phyloP scores from a whole-genome alignment of 2,113 vertebrate genomes.

The Trematocara macrostoma region DNA sequence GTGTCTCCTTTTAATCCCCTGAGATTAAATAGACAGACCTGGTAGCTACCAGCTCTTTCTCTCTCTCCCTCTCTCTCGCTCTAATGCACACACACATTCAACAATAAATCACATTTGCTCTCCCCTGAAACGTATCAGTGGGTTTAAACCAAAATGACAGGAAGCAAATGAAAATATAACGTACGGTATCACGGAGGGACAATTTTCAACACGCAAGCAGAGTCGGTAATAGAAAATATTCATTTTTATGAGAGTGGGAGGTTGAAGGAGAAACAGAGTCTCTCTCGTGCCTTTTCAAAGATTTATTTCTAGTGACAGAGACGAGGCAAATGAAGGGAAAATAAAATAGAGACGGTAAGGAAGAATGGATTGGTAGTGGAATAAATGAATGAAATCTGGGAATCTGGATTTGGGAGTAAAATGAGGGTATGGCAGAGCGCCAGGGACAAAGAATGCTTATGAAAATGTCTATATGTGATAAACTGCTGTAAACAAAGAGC shows the following conservation, averaged over 20 bases:
- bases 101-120: slow-evolving; percentile 56
- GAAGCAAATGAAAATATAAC: slow-evolving; percentile 66
- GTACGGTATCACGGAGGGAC: slow-evolving; percentile 45
- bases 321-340: neutral
- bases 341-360: neutral
- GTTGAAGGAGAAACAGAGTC: neutral
- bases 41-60: neutral
- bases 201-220: slow-evolving; percentile 40
- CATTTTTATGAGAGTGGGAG: slow-evolving; percentile 14
- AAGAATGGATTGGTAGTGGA: neutral
- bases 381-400: neutral
- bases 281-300: neutral
- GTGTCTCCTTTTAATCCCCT: neutral
- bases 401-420: slow-evolving; percentile 5
- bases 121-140: slow-evolving; percentile 45
- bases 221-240: slow-evolving; percentile 49
- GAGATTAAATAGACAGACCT: neutral
- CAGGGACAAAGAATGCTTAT: neutral
- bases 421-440: neutral
- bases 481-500: neutral
- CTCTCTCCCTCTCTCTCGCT: neutral
- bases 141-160: slow-evolving; percentile 57
- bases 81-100: neutral
- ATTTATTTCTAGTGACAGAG: neutral
- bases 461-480: neutral